These are phyloP conservation scores for Coracopsis vasa DNA, from an alignment of 2,113 vertebrate species.

Conservation along the genomic window DNA sequence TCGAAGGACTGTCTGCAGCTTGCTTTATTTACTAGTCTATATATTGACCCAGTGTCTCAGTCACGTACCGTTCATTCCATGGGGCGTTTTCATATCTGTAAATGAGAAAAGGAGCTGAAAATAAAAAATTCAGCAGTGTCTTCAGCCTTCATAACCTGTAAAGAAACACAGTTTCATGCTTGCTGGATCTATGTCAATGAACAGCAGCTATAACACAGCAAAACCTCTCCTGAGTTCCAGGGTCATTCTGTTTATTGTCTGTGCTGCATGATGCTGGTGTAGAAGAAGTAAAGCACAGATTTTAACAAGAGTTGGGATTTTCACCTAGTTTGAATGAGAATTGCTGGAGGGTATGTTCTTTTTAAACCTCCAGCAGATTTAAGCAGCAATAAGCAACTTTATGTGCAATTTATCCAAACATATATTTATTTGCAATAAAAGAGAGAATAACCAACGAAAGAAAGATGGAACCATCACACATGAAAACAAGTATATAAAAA, in stretches of 20 bases:
- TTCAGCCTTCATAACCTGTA: neutral
- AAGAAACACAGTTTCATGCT: neutral
- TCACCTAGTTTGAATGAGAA: neutral
- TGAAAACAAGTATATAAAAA: slow-evolving; percentile 17
- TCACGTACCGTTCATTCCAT: neutral
- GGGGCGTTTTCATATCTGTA: neutral
- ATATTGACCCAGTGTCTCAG: neutral
- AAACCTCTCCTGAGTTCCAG: neutral
- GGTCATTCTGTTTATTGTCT: neutral
- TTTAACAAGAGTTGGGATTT: neutral
- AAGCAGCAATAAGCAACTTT: slow-evolving; percentile 65
- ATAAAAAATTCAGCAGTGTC: neutral
- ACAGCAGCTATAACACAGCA: neutral
- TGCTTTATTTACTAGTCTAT: neutral
- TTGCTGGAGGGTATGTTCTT: neutral
- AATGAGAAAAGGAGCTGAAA: neutral
- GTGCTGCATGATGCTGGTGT: neutral
- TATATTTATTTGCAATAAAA: slow-evolving; percentile 71
- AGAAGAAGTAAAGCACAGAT: neutral
- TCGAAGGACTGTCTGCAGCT: neutral
- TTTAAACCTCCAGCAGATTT: slow-evolving; percentile 51
- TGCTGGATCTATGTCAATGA: neutral
- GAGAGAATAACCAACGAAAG: slow-evolving; percentile 6
- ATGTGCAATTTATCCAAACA: slow-evolving; percentile 62
- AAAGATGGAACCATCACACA: neutral